These are phyloP conservation scores for Phorcus lineatus DNA, from an alignment of 2,888 invertebrate species.

Conservation along the genomic window DNA sequence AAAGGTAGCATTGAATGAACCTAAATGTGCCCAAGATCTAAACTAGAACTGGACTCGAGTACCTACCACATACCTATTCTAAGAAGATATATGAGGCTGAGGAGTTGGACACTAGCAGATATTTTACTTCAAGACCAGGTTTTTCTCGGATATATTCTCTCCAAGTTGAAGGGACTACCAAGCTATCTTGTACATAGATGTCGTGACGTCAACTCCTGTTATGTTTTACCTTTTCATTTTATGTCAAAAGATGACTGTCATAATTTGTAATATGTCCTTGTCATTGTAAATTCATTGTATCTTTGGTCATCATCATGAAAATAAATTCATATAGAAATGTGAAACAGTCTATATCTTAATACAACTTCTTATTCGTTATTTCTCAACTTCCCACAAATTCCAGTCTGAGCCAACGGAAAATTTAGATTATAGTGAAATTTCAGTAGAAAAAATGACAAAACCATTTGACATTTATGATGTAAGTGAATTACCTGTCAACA, in stretches of 20 bases:
- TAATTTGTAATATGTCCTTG: constrained; percentile 13
- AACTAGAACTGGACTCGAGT: constrained; percentile 4
- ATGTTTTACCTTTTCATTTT: constrained; percentile 11
- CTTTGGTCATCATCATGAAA: constrained; percentile 19
- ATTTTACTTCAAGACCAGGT: neutral
- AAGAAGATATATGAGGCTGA: constrained; percentile 14
- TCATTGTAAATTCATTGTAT: constrained; percentile 22
- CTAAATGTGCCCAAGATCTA: constrained; percentile 2
- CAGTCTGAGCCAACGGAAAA: too few relatives aligned
- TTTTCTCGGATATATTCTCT: constrained; percentile 8
- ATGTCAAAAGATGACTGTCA: neutral
- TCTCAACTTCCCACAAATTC: too few relatives aligned
- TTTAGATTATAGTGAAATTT: too few relatives aligned
- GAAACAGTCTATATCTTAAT: neutral
- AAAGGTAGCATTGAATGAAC: constrained; percentile 8
- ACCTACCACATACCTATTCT: constrained; percentile 1
- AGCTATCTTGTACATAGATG: constrained; percentile 22
- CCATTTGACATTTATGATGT: too few relatives aligned
- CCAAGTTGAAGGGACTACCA: constrained; percentile 9
- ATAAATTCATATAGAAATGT: constrained; percentile 21
- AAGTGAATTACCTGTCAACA: too few relatives aligned
- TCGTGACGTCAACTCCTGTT: neutral
- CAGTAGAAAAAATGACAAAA: too few relatives aligned
- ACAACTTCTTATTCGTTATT: too few relatives aligned
- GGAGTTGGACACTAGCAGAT: constrained; percentile 1